Evolutionary conservation across 2,797 vertebrate genomes (phyloP).

Genomic region (Mus minutoides): DNA sequence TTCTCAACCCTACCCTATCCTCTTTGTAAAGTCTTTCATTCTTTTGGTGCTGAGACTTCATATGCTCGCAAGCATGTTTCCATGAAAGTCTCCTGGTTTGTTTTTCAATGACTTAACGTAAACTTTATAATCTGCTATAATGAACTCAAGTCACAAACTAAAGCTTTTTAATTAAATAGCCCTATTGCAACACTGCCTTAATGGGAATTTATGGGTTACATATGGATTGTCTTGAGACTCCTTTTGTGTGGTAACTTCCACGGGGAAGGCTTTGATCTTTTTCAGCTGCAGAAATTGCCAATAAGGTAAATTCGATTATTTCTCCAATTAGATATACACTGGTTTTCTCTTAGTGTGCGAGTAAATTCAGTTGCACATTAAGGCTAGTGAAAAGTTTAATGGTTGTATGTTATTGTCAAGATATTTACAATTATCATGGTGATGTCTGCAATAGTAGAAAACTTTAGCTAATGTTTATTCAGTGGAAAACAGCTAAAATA

Average conservation of each 20-base stretch:
- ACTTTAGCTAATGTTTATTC: constrained; percentile 22
- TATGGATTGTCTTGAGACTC: constrained; percentile 65
- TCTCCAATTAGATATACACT: constrained; percentile 31
- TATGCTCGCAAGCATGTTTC: constrained; percentile 49
- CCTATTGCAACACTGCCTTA: constrained; percentile 63
- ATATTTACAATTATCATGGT: constrained; percentile 38
- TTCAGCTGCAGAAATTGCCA: constrained; percentile 70
- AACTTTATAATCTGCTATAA: constrained; percentile 71
- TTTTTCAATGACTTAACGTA: constrained; percentile 68
- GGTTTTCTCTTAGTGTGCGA: constrained; percentile 54
- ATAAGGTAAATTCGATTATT: constrained; percentile 70
- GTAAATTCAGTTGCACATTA: constrained; percentile 53
- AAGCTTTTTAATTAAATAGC: constrained; percentile 74
- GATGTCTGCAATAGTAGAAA: constrained; percentile 32
- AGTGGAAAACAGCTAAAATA: constrained; percentile 49
- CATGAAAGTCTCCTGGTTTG: constrained; percentile 20
- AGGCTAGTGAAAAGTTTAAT: background rate
- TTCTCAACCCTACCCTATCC: background rate
- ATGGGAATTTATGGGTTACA: constrained; percentile 67
- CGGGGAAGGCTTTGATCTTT: constrained; percentile 62
- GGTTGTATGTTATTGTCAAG: constrained; percentile 23
- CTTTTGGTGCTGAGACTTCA: background rate
- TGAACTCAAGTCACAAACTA: constrained; percentile 62
- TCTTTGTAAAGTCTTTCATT: constrained; percentile 62
- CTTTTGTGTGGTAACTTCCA: constrained; percentile 64